Evolutionary conservation across 2,797 vertebrate genomes (phyloP).

Genomic region (Ctenopoma kingsleyae): DNA sequence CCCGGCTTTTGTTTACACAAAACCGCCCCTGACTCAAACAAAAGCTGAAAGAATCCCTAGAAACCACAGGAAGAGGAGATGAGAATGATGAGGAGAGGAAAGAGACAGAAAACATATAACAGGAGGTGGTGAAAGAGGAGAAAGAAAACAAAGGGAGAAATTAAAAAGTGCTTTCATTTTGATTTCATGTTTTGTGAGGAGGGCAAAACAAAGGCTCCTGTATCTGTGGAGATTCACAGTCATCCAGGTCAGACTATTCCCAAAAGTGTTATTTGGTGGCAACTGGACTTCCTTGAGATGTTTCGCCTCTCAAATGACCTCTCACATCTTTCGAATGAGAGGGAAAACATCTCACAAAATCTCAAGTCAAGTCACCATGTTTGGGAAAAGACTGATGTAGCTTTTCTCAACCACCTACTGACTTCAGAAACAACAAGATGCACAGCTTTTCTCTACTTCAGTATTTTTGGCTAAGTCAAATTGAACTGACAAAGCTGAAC

Average conservation of each 20-base stretch:
- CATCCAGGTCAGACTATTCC: neutral
- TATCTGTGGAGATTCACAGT: neutral
- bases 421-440: neutral
- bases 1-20: conserved; percentile 64
- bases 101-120: conserved; percentile 30
- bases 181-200: conserved; percentile 6
- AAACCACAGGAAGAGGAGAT: conserved; percentile 50
- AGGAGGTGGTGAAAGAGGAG: conserved; percentile 38
- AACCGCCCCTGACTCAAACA: conserved; percentile 62
- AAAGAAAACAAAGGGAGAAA: conserved; percentile 34
- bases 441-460: too few relatives aligned
- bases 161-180: conserved; percentile 32
- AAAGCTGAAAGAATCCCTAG: conserved; percentile 55
- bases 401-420: neutral
- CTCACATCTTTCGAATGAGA: too few relatives aligned
- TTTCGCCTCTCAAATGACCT: too few relatives aligned
- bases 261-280: too few relatives aligned
- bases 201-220: conserved; percentile 6
- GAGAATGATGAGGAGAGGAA: conserved; percentile 40
- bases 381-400: neutral
- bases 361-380: too few relatives aligned
- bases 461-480: conserved; percentile 14
- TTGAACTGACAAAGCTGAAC: neutral
- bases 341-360: too few relatives aligned
- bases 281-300: too few relatives aligned